These are phyloP conservation scores for Poeciliopsis occidentalis DNA, from an alignment of 2,113 vertebrate species.

Conservation along the genomic window DNA sequence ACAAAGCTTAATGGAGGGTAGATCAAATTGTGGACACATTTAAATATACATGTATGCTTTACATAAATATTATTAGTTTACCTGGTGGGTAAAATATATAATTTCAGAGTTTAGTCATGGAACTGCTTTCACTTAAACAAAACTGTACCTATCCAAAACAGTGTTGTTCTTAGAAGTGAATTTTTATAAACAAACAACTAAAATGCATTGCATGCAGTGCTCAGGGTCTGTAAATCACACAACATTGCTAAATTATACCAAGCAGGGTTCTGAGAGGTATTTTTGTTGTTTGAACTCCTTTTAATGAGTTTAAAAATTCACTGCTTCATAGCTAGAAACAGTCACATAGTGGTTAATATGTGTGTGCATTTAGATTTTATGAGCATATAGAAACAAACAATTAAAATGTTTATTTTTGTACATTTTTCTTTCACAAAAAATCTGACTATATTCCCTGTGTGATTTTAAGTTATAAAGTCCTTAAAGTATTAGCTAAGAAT, in stretches of 20 bases:
- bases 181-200: background rate
- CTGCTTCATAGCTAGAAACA: background rate
- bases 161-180: background rate
- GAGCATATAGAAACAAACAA: too few species aligned
- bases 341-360: background rate
- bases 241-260: background rate
- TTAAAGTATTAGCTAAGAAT: too few species aligned
- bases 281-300: background rate
- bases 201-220: background rate
- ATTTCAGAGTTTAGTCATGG: background rate
- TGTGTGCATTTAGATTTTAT: too few species aligned
- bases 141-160: background rate
- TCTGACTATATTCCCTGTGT: too few species aligned
- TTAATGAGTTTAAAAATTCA: background rate
- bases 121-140: background rate
- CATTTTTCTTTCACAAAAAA: too few species aligned
- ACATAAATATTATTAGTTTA: too few species aligned
- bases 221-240: background rate
- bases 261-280: background rate
- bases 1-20: background rate
- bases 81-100: background rate
- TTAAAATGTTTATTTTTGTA: too few species aligned
- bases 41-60: background rate
- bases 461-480: too few species aligned
- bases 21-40: background rate